These are phyloP conservation scores for Cuculus canorus DNA, from an alignment of 2,797 vertebrate species.

Conservation along the genomic window DNA sequence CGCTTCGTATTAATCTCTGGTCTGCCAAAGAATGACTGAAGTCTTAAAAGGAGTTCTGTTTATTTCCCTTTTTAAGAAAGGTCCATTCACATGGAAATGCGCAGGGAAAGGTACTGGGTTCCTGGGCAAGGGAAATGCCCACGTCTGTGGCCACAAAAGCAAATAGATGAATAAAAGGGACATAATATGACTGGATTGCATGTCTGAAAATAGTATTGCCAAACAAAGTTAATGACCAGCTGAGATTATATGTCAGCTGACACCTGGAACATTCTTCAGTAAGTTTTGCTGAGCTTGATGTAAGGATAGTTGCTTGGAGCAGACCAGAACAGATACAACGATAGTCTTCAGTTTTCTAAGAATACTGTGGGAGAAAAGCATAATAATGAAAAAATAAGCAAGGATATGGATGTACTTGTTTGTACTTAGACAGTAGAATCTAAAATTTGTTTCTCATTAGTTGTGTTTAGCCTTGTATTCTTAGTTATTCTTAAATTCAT, in stretches of 20 bases:
- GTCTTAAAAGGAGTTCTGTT: not conserved
- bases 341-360: not conserved
- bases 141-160: not conserved
- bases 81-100: not conserved
- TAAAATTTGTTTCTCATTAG: not conserved
- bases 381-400: not conserved
- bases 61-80: not conserved
- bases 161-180: not conserved
- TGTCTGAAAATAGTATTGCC: not conserved
- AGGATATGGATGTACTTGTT: not conserved
- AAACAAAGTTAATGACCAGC: not conserved
- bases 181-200: not conserved
- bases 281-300: not conserved
- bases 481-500: not conserved
- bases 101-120: not conserved
- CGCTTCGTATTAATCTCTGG: not conserved
- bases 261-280: not conserved
- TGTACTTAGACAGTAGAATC: not conserved
- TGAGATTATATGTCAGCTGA: not conserved
- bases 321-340: not conserved
- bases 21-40: not conserved
- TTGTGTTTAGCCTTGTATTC: not conserved
- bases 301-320: not conserved
- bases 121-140: not conserved
- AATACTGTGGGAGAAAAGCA: not conserved